These are phyloP conservation scores for Linyphia triangularis DNA, from an alignment of 2,888 invertebrate genomes.

Conservation along the genomic window DNA sequence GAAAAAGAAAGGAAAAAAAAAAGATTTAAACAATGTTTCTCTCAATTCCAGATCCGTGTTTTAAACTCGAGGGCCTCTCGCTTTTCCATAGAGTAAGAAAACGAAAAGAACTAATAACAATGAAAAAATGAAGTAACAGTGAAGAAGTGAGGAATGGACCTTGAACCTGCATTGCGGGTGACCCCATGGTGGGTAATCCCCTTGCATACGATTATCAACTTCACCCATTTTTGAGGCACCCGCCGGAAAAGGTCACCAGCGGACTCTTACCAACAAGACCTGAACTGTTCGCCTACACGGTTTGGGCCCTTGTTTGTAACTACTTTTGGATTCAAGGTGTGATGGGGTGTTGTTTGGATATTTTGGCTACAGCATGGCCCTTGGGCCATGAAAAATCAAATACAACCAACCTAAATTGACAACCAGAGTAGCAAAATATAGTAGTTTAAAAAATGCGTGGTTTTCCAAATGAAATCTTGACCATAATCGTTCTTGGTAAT, in stretches of 20 bases:
- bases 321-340: not conserved
- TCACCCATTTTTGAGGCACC: constrained; percentile 57
- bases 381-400: too few species aligned
- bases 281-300: not conserved
- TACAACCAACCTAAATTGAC: too few species aligned
- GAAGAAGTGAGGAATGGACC: constrained; percentile 38
- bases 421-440: too few species aligned
- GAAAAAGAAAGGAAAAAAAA: constrained; percentile 9
- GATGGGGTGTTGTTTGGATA: not conserved
- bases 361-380: too few species aligned
- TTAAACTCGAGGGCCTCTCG: constrained; percentile 30
- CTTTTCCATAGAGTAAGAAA: not conserved
- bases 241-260: not conserved
- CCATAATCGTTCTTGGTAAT: too few species aligned
- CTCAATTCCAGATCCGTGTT: constrained; percentile 64
- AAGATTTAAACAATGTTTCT: constrained; percentile 63
- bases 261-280: not conserved
- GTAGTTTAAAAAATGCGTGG: too few species aligned
- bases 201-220: constrained; percentile 63
- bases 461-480: too few species aligned
- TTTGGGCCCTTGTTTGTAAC: not conserved
- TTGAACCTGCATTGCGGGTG: constrained; percentile 29
- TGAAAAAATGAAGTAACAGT: not conserved
- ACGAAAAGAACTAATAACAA: constrained; percentile 6
- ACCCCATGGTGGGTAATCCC: constrained; percentile 43